phyloP scores from a whole-genome alignment of 2,888 invertebrate species.

The Dryococelus australis region DNA sequence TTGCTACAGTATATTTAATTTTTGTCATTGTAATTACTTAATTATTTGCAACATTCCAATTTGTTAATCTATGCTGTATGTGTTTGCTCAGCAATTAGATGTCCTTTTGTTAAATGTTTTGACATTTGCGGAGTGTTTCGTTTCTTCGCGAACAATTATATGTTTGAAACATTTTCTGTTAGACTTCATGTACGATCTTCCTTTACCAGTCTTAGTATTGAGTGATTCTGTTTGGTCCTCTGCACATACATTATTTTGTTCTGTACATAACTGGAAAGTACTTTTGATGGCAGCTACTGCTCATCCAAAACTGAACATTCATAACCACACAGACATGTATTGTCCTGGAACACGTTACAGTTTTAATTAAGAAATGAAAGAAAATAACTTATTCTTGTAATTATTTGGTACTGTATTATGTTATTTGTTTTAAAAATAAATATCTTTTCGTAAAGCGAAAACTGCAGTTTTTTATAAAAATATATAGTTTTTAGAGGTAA shows the following conservation, averaged over 20 bases:
- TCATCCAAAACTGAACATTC: not conserved
- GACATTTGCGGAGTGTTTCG: not conserved
- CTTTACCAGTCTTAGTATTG: not conserved
- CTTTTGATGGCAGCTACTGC: not conserved
- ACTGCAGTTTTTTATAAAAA: not conserved
- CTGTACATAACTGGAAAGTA: not conserved
- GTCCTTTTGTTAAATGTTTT: not conserved
- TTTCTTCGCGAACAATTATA: not conserved
- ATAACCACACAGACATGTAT: not conserved
- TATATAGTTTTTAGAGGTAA: no score
- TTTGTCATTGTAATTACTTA: not conserved
- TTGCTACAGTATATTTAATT: not conserved
- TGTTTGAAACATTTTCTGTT: not conserved
- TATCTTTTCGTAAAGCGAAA: conserved; percentile 12
- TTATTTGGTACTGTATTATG: conserved; percentile 7
- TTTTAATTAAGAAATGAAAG: not conserved
- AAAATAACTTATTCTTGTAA: not conserved
- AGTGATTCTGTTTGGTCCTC: not conserved
- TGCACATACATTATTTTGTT: not conserved
- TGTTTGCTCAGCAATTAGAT: not conserved
- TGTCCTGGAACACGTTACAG: not conserved
- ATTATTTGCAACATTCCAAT: conserved; percentile 7
- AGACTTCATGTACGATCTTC: not conserved
- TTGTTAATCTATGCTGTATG: not conserved
- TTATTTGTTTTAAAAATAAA: not conserved